Evolutionary conservation across 2,797 vertebrate genomes (phyloP).

Genomic region (Lophius americanus): DNA sequence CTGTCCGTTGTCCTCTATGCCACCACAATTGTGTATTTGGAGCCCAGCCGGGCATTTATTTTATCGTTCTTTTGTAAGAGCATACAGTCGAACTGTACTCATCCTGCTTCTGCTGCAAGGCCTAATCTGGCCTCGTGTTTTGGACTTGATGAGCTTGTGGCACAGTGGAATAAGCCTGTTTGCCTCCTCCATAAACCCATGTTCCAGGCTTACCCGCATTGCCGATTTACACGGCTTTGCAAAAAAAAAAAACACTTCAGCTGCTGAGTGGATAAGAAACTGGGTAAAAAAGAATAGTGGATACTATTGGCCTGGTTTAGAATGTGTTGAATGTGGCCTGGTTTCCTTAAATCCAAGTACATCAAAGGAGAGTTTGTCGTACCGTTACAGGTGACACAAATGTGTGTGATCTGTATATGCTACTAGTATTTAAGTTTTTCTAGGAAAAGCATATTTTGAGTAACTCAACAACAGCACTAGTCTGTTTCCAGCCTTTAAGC

Average conservation of each 20-base stretch:
- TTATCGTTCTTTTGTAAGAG: conserved; percentile 51
- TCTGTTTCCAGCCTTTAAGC: conserved; percentile 15
- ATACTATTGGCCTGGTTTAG: conserved; percentile 60
- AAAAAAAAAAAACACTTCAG: conserved; percentile 59
- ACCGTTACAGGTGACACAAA: conserved; percentile 23
- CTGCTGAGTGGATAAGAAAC: conserved; percentile 53
- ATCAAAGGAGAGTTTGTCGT: conserved; percentile 44
- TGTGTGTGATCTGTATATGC: conserved; percentile 38
- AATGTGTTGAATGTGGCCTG: conserved; percentile 58
- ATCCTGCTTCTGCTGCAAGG: conserved; percentile 44
- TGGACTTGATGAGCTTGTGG: conserved; percentile 71
- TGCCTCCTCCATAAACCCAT: conserved; percentile 70
- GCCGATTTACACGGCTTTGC: conserved; percentile 69
- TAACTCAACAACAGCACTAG: neutral
- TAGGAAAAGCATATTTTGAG: conserved; percentile 19
- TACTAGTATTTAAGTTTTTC: conserved; percentile 34
- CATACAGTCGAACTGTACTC: conserved; percentile 31
- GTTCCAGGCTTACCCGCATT: conserved; percentile 72
- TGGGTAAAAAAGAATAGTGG: conserved; percentile 28
- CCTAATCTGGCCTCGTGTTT: conserved; percentile 76
- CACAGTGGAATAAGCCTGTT: conserved; percentile 74
- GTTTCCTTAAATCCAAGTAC: conserved; percentile 52
- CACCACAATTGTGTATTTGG: conserved; percentile 35
- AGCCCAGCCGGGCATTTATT: conserved; percentile 51
- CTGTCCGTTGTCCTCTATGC: conserved; percentile 46